phyloP scores from a whole-genome alignment of 2,888 invertebrate species.

The Stenodera caucasica region DNA sequence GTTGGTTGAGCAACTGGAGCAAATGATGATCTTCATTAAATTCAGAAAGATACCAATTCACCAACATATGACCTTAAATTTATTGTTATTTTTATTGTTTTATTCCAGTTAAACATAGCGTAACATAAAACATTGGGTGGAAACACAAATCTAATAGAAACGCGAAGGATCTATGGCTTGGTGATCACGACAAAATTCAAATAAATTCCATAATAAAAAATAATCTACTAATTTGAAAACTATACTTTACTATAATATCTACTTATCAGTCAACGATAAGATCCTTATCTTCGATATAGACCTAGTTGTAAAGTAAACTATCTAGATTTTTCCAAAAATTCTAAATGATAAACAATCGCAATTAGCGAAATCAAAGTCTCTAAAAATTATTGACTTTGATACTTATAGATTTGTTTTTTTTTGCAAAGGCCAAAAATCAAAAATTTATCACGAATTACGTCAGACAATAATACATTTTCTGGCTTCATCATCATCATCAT shows the following conservation, averaged over 20 bases:
- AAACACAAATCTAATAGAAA: not conserved
- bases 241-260: no score
- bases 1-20: slow-evolving; percentile 64
- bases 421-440: not conserved
- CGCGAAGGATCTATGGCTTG: slow-evolving; percentile 46
- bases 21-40: slow-evolving; percentile 71
- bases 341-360: no score
- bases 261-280: no score
- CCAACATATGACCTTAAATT: slow-evolving; percentile 83
- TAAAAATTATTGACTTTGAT: not conserved
- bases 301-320: no score
- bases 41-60: slow-evolving; percentile 86
- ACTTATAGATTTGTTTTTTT: not conserved
- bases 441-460: not conserved
- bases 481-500: not conserved
- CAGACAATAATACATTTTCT: not conserved
- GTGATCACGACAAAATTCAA: slow-evolving; percentile 37
- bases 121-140: slow-evolving; percentile 23
- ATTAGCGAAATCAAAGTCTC: not conserved
- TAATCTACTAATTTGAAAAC: no score
- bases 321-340: no score
- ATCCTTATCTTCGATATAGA: no score
- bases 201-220: no score
- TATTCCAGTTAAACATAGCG: not conserved
- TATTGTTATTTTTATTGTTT: not conserved